Conservation (phyloP, 2,797 vertebrate species). For the Pseudochromis fuscus region DNA sequence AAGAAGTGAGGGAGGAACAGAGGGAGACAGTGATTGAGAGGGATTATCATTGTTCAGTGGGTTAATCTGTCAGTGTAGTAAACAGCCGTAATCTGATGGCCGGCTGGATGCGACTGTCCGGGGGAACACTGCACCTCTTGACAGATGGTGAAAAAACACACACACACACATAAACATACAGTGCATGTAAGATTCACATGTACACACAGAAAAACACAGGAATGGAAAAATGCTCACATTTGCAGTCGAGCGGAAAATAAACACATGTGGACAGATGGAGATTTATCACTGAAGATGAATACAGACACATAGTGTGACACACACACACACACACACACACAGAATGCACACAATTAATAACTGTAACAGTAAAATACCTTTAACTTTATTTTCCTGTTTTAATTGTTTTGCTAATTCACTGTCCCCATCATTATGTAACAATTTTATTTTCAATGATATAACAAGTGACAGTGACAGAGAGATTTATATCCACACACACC, state of each 20-base stretch:
- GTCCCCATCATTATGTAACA: too few relatives aligned
- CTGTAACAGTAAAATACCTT: too few relatives aligned
- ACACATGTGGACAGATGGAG: background rate
- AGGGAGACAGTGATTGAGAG: constrained; percentile 40
- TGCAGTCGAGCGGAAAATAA: constrained; percentile 17
- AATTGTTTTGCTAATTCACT: too few relatives aligned
- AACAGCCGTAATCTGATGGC: constrained; percentile 81
- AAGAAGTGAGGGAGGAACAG: constrained; percentile 13
- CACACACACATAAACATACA: constrained; percentile 2
- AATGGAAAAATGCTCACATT: constrained; percentile 5
- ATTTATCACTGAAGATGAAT: background rate
- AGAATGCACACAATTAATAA: background rate
- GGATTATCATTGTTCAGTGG: constrained; percentile 81
- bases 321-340: background rate
- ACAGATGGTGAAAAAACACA: constrained; percentile 69
- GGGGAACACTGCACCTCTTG: constrained; percentile 49
- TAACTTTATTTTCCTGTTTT: too few relatives aligned
- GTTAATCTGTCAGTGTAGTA: constrained; percentile 85
- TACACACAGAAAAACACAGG: constrained; percentile 12
- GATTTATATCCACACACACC: too few relatives aligned
- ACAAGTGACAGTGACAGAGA: too few relatives aligned
- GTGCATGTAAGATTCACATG: background rate
- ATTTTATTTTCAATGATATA: too few relatives aligned
- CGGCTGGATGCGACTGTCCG: constrained; percentile 50
- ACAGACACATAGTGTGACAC: background rate